phyloP scores from a whole-genome alignment of 1,140 invertebrate species.

The Euglossa dilemma region DNA sequence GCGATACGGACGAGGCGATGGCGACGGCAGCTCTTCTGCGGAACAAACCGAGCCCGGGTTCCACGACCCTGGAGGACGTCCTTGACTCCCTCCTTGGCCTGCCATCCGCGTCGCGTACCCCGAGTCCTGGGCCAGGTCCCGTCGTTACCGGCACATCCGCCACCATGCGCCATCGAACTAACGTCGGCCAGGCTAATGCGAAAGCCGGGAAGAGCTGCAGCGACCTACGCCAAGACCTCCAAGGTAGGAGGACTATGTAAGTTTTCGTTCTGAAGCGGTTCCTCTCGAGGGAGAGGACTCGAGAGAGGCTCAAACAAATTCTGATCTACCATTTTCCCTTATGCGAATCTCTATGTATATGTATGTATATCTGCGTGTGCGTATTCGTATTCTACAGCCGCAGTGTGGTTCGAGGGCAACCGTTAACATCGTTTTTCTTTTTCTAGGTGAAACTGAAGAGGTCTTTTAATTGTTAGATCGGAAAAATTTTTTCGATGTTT shows the following conservation, averaged over 20 bases:
- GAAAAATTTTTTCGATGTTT: too few species aligned
- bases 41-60: conserved; percentile 86
- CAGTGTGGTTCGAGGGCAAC: neutral
- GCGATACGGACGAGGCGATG: conserved; percentile 78
- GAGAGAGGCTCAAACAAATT: conserved; percentile 40
- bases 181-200: conserved; percentile 80
- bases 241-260: conserved; percentile 91
- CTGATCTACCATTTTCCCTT: conserved; percentile 46
- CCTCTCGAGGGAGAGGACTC: conserved; percentile 48
- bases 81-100: conserved; percentile 94
- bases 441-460: too few species aligned
- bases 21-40: conserved; percentile 78
- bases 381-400: neutral
- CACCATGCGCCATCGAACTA: conserved; percentile 75
- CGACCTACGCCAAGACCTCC: conserved; percentile 85
- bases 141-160: conserved; percentile 82
- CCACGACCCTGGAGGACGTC: conserved; percentile 95
- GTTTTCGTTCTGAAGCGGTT: conserved; percentile 82
- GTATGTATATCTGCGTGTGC: neutral
- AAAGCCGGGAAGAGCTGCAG: conserved; percentile 85
- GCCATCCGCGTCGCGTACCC: conserved; percentile 86
- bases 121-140: conserved; percentile 85
- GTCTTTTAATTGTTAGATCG: too few species aligned
- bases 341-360: conserved; percentile 9
- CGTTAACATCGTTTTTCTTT: conserved; percentile 5